These are phyloP conservation scores for Holothuria leucospilota DNA, from an alignment of 53 echinoderm and acorn worm genomes.

Conservation along the genomic window DNA sequence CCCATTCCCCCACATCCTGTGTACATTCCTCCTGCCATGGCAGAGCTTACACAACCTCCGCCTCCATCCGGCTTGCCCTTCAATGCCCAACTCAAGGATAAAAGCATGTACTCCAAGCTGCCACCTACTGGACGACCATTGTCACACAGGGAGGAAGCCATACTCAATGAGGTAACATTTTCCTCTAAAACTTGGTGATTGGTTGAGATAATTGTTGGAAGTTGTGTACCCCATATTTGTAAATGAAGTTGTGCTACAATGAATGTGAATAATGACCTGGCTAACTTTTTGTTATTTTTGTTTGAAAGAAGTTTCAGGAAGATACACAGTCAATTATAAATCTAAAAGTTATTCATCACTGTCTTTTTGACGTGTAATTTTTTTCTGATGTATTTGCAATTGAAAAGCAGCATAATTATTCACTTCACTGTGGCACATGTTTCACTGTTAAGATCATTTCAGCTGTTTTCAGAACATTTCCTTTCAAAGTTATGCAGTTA, in stretches of 20 bases:
- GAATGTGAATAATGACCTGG: too few relatives aligned
- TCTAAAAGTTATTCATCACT: too few relatives aligned
- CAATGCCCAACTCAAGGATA: constrained; percentile 93
- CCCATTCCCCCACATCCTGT: constrained; percentile 97
- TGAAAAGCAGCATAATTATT: too few relatives aligned
- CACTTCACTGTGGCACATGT: too few relatives aligned
- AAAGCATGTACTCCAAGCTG: constrained; percentile 53
- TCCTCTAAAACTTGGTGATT: background rate
- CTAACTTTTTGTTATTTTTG: too few relatives aligned
- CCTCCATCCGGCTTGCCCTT: constrained; percentile 99
- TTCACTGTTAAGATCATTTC: too few relatives aligned
- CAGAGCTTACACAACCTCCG: constrained; percentile 91
- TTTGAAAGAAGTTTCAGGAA: too few relatives aligned
- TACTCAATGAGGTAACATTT: constrained; percentile 65
- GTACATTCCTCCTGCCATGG: constrained; percentile 97
- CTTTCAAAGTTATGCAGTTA: background rate
- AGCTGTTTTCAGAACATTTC: too few relatives aligned
- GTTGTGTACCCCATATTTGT: background rate
- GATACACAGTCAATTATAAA: too few relatives aligned
- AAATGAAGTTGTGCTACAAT: too few relatives aligned
- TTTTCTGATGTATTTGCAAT: too few relatives aligned
- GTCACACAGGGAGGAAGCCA: constrained; percentile 67
- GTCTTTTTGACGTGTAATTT: too few relatives aligned
- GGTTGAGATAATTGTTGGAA: background rate
- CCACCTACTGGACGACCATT: constrained; percentile 71